These are phyloP conservation scores for Sciurus carolinensis DNA, from an alignment of 2,797 vertebrate species.

Conservation along the genomic window DNA sequence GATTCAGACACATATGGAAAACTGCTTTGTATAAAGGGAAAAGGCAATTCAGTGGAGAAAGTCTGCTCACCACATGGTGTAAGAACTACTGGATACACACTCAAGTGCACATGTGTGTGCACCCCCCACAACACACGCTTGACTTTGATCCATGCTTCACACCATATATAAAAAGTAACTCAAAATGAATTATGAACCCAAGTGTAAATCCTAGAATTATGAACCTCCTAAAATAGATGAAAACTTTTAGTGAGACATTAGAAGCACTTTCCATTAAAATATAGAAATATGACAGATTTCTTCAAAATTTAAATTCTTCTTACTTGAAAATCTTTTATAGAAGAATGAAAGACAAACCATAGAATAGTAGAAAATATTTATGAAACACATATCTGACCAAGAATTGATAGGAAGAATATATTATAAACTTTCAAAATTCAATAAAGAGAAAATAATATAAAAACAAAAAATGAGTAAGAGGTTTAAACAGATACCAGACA, in stretches of 20 bases:
- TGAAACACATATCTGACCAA: neutral
- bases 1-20: neutral
- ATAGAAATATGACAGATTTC: neutral
- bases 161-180: neutral
- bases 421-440: neutral
- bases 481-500: neutral
- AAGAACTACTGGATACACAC: neutral
- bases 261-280: neutral
- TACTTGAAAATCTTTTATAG: neutral
- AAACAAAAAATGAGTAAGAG: neutral
- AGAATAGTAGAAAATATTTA: neutral
- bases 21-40: neutral
- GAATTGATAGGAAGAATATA: neutral
- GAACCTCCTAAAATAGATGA: neutral
- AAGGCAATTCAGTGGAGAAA: neutral
- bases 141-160: neutral
- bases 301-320: neutral
- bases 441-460: neutral
- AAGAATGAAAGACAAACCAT: neutral
- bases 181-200: neutral
- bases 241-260: neutral
- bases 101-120: too few species aligned
- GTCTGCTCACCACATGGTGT: neutral
- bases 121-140: neutral
- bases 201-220: neutral